Evolutionary conservation across 2,888 invertebrate species (phyloP).

Genomic region (Rhingia campestris): DNA sequence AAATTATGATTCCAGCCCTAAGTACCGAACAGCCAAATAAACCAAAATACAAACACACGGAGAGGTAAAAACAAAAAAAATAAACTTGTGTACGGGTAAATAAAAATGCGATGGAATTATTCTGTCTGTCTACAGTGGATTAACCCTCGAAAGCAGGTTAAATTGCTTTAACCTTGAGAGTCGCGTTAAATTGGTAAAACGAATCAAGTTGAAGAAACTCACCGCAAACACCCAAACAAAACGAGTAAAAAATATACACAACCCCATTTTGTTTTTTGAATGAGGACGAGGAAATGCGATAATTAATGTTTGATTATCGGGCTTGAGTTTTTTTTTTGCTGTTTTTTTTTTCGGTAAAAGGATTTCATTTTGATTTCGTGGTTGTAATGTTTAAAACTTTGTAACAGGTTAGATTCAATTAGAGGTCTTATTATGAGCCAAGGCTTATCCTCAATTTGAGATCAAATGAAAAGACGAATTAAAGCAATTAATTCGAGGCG

Average conservation of each 20-base stretch:
- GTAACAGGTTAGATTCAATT: slow-evolving; percentile 41
- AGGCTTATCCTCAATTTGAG: not conserved
- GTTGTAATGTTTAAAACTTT: slow-evolving; percentile 39
- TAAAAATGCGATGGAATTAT: slow-evolving; percentile 31
- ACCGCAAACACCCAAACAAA: not conserved
- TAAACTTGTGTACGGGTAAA: not conserved
- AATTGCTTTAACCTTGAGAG: slow-evolving; percentile 51
- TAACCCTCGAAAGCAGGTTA: slow-evolving; percentile 27
- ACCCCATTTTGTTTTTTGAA: not conserved
- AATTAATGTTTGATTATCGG: slow-evolving; percentile 68
- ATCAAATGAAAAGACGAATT: not conserved
- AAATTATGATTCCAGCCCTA: slow-evolving; percentile 29
- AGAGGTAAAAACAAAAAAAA: slow-evolving; percentile 25
- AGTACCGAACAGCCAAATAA: slow-evolving; percentile 42
- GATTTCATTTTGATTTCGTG: slow-evolving; percentile 49
- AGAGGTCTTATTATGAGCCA: slow-evolving; percentile 4
- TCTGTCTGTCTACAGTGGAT: slow-evolving; percentile 50
- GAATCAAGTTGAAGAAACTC: slow-evolving; percentile 27
- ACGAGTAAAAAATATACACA: not conserved
- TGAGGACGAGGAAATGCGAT: slow-evolving; percentile 13
- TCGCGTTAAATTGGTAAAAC: slow-evolving; percentile 41
- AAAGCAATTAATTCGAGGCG: no score
- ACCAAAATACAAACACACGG: slow-evolving; percentile 13
- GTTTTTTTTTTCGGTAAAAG: not conserved
- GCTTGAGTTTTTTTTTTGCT: not conserved